These are phyloP conservation scores for Epinephelus moara DNA, from an alignment of 2,113 vertebrate genomes.

Conservation along the genomic window DNA sequence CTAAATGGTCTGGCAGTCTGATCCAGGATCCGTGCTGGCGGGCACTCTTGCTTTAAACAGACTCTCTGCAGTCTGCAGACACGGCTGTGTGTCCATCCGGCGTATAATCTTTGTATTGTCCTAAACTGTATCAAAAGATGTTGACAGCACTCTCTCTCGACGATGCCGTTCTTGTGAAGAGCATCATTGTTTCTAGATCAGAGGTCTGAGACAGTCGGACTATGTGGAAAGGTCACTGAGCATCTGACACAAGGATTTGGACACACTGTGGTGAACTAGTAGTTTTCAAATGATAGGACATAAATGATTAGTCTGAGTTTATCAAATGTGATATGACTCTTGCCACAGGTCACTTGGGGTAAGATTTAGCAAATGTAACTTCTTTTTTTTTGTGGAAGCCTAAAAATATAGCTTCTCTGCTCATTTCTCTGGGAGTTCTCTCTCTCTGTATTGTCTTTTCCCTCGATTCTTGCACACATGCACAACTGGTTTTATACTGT, in stretches of 20 bases:
- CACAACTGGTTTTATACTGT: constrained; percentile 61
- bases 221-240: constrained; percentile 25
- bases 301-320: constrained; percentile 47
- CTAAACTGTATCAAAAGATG: constrained; percentile 55
- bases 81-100: constrained; percentile 46
- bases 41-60: constrained; percentile 49
- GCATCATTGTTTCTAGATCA: constrained; percentile 43
- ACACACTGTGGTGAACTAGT: constrained; percentile 66
- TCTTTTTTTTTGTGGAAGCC: constrained; percentile 62
- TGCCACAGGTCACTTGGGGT: constrained; percentile 59
- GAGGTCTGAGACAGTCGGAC: constrained; percentile 37
- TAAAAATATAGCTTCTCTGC: constrained; percentile 64
- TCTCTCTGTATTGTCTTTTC: constrained; percentile 50
- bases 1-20: constrained; percentile 66
- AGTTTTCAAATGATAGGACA: constrained; percentile 55
- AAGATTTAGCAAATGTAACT: constrained; percentile 66
- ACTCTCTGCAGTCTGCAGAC: constrained; percentile 56
- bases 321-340: constrained; percentile 52
- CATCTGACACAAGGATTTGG: constrained; percentile 47
- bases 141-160: constrained; percentile 21
- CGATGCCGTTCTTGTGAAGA: constrained; percentile 43
- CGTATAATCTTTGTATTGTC: constrained; percentile 52
- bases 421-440: constrained; percentile 58
- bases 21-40: constrained; percentile 46
- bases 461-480: constrained; percentile 37